A percentile compares a stretch with the other conserved stretches of the same genome.
Evolutionary conservation across 1,140 invertebrate genomes (phyloP).

Genomic region (Zophobas morio): DNA sequence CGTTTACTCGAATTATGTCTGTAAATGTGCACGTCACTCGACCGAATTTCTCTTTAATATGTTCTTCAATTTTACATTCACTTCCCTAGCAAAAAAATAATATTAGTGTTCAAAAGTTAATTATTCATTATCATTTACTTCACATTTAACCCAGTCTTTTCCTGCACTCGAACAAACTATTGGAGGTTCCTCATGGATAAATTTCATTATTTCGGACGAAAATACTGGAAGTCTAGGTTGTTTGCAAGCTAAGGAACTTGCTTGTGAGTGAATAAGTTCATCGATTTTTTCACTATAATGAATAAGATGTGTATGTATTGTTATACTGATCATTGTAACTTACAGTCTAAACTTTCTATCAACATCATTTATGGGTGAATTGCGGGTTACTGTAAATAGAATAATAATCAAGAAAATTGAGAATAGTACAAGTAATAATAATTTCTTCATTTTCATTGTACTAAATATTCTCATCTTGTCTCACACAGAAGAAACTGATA

Average conservation of each 20-base stretch:
- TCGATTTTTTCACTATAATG: constrained; percentile 56
- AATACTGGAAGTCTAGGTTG: constrained; percentile 77
- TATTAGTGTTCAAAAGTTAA: constrained; percentile 2
- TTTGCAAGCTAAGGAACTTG: constrained; percentile 71
- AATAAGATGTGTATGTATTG: constrained; percentile 27
- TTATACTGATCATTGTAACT: constrained; percentile 22
- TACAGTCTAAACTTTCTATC: constrained; percentile 49
- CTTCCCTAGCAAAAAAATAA: constrained; percentile 66
- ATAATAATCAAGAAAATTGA: constrained; percentile 23
- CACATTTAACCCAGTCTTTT: constrained; percentile 73
- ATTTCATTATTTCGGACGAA: constrained; percentile 79
- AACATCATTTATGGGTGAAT: constrained; percentile 52
- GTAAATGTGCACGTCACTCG: constrained; percentile 72
- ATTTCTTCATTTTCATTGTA: constrained; percentile 36
- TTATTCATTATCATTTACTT: constrained; percentile 59
- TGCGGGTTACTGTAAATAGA: constrained; percentile 25
- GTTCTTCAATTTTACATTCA: constrained; percentile 71
- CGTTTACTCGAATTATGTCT: constrained; percentile 76
- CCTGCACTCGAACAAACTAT: constrained; percentile 74
- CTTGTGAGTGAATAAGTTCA: constrained; percentile 52
- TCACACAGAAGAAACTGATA: constrained; percentile 9
- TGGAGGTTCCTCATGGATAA: constrained; percentile 73
- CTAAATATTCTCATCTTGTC: constrained; percentile 29
- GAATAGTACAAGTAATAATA: constrained; percentile 9
- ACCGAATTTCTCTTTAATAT: constrained; percentile 69